A percentile compares a stretch with the other conserved stretches of the same genome.
Conservation (phyloP, 2,797 vertebrate species). For the Sebastiscus tertius region DNA sequence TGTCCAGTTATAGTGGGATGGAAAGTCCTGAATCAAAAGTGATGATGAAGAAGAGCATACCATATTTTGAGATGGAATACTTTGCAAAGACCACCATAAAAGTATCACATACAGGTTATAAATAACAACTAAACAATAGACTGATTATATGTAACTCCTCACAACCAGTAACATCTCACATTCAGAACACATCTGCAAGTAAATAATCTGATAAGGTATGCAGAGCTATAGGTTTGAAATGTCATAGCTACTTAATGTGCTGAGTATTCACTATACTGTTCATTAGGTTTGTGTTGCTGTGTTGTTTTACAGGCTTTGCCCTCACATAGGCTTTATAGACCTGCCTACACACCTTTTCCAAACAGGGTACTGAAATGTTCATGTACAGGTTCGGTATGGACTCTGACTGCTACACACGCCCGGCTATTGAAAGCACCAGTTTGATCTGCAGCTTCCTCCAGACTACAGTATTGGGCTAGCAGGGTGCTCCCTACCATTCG, state of each 20-base stretch:
- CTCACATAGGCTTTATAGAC: not conserved
- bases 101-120: not conserved
- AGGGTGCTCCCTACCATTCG: not conserved
- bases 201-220: constrained; percentile 6
- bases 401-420: not conserved
- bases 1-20: not conserved
- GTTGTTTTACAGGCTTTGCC: not conserved
- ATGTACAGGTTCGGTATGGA: not conserved
- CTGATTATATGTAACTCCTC: not conserved
- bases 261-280: constrained; percentile 1
- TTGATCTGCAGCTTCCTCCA: not conserved
- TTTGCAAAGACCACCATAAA: not conserved
- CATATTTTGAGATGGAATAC: not conserved
- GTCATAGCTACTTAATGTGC: not conserved
- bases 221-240: constrained; percentile 17
- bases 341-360: not conserved
- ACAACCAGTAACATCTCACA: not conserved
- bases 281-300: not conserved
- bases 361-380: not conserved
- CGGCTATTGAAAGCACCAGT: not conserved
- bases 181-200: not conserved
- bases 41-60: not conserved
- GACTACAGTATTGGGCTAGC: not conserved
- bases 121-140: not conserved
- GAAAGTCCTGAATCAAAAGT: not conserved